These are phyloP conservation scores for Papilio aristodemus DNA, from an alignment of 1,140 invertebrate species.

Conservation along the genomic window DNA sequence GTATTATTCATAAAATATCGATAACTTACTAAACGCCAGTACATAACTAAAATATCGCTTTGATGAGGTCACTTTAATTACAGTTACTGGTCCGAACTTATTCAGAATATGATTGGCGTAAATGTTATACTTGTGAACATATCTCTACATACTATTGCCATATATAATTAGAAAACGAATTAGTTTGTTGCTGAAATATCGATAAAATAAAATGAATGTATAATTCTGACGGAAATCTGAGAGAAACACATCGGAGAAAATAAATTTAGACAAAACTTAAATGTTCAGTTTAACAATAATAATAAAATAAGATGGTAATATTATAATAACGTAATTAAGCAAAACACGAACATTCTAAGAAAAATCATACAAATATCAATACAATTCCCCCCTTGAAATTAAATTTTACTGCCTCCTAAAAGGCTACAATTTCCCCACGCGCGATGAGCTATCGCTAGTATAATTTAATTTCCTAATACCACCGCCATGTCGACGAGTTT, in stretches of 20 bases:
- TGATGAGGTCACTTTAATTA: slow-evolving; percentile 56
- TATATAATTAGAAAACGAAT: background rate
- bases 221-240: too few species aligned
- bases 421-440: slow-evolving; percentile 20
- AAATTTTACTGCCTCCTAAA: slow-evolving; percentile 22
- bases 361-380: background rate
- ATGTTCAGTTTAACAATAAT: too few species aligned
- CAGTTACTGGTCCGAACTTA: slow-evolving; percentile 23
- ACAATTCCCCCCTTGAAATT: slow-evolving; percentile 18
- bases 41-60: slow-evolving; percentile 48
- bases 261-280: too few species aligned
- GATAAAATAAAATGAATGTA: too few species aligned
- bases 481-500: slow-evolving; percentile 35
- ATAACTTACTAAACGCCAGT: slow-evolving; percentile 40
- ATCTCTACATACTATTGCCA: background rate
- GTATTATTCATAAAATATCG: slow-evolving; percentile 46
- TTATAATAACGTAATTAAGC: background rate
- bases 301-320: too few species aligned
- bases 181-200: too few species aligned
- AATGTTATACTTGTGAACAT: background rate
- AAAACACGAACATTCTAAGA: background rate
- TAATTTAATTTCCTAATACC: slow-evolving; percentile 56
- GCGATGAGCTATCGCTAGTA: slow-evolving; percentile 32
- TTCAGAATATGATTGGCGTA: slow-evolving; percentile 20
- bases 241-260: too few species aligned